Base-by-base conservation (phyloP, 2,888 invertebrate genomes). In the Drosophila fungiperda region DNA sequence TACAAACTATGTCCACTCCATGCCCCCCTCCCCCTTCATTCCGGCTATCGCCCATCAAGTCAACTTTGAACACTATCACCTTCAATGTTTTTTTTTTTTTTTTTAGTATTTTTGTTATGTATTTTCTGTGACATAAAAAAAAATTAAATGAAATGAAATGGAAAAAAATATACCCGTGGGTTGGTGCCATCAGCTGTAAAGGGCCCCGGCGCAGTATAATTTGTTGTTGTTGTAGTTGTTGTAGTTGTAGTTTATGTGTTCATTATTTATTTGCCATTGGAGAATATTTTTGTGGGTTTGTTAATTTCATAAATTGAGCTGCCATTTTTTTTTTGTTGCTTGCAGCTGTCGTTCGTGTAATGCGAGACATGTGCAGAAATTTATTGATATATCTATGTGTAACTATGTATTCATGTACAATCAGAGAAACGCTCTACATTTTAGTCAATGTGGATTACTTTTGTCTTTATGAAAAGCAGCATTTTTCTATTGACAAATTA, bases 231-330 rank as follows among this genome's bases (percentile, higher is more conserved):
- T 52, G 59, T 60, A 54, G 55, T 48, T 54, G 42, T 50, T 62
- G 26, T 67, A 64, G 59, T 68, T 73, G 57, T 72, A 61, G 55
- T 76, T 76, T 70, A 60, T 71, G 74, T 86, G 73, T 86, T 80
- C 78, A 68, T 80, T 73, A 77, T 76, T 75, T 80, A 74, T 79
- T 75, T 71, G 73, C 52, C 65, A 65, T 63, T 69, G 64, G 58
- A 66, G 72, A 60, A 74, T 65, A 70, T 71, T 70, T 76, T 63
- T 73, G 67, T 76, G 54, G 55, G 62, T 68, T 64, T 81, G 78
- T 90, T 85, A 88, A 85, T 88, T 85, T 90, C 80, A 90, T 90
- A 85, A 85, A 85, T 88, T 82, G 82, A 73, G 86, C 68, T 60
- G 72, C 58, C 70, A 79, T 66, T 55, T 83, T 76, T 35, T 33